Percentiles rank a stretch among this genome's conserved stretches.
Conservation (phyloP, 1,140 invertebrate species). For the Sarcophaga peregrina region DNA sequence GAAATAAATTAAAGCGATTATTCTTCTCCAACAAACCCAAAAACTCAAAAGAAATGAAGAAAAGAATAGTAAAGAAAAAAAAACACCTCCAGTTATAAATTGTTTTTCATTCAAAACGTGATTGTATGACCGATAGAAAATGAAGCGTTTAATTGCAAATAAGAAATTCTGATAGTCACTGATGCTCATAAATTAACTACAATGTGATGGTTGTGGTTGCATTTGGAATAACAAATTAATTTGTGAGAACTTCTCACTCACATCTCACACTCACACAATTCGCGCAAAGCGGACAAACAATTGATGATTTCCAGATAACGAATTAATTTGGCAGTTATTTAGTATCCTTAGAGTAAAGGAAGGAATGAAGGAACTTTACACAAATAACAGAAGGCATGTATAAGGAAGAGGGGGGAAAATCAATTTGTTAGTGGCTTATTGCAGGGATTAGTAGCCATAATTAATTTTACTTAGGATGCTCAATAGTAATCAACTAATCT, state of each 20-base stretch:
- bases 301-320: not conserved
- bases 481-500: no score
- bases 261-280: not conserved
- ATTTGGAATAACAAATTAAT: constrained; percentile 20
- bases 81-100: not conserved
- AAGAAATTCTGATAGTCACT: not conserved
- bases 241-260: not conserved
- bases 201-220: not conserved
- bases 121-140: not conserved
- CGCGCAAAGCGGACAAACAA: not conserved
- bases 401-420: not conserved
- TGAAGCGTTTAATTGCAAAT: not conserved
- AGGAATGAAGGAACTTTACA: no score
- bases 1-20: no score
- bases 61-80: not conserved
- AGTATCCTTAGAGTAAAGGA: no score
- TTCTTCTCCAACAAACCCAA: no score
- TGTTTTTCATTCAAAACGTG: not conserved
- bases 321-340: not conserved
- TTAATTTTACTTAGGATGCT: constrained; percentile 18
- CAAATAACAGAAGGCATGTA: no score
- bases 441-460: not conserved
- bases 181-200: constrained; percentile 5
- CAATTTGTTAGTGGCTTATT: constrained; percentile 17
- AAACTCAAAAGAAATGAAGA: no score